Base-by-base conservation (phyloP, 2,888 invertebrate species). In the Elysia crispata region DNA sequence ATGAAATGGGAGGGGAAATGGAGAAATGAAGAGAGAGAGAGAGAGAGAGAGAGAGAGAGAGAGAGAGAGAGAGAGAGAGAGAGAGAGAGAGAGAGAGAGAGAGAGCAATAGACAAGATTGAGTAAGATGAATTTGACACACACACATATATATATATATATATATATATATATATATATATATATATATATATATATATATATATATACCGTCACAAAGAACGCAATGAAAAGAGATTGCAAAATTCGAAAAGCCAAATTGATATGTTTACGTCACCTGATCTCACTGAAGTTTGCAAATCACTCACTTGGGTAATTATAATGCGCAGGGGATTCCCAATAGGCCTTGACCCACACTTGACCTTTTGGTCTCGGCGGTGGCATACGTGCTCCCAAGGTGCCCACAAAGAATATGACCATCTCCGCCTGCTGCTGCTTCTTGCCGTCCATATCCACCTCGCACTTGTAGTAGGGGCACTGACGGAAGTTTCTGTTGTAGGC, bases 301-400 rank as follows among this genome's bases (percentile, higher is more conserved):
- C 33, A 76, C 69, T 67, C 69, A 77, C 77, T 50, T 6, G 77
- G 77, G 33, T 77, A 77, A 13, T 5, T 1, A 30, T 66, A 77
- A 25, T 77, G 54, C 6, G 25, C 69, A 6, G 77, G 77, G 57
- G 77, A 77, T n/a, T 77, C 77, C 69, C 69, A 77, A 25, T 13
- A 57, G 28, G 30, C 30, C 31, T 49, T 77, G 18, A 77, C 66
- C 77, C 77, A 77, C 8, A 77, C 54, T 33, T 77, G 77, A 20
- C 77, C 77, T 23, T 33, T 15, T 20, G 77, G 50, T 50, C 69
- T 54, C 1, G 54, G 18, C 3, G 77, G 77, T 0, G 62, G 13
- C 13, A 23, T 1, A 11, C 25, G 28, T 8, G 23, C 31, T 0
- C 57, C 57, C n/a, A 77, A 15, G 1, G n/a, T 3, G 23, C 77